These are phyloP conservation scores for Drosophila merina DNA, from an alignment of 2,888 invertebrate species.

Conservation along the genomic window DNA sequence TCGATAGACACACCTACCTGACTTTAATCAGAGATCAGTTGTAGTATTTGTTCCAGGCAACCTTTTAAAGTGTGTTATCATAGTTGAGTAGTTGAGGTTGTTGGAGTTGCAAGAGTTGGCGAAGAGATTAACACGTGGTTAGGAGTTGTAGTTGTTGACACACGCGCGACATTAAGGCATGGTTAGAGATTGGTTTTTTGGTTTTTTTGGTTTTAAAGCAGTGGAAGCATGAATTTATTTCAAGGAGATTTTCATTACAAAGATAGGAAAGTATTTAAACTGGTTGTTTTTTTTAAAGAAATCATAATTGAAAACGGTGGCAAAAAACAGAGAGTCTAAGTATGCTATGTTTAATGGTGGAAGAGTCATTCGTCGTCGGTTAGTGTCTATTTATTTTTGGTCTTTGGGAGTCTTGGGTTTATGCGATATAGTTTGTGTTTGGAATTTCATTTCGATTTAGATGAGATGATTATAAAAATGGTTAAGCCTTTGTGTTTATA, in stretches of 20 bases:
- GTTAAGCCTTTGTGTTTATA: slow-evolving; percentile 84
- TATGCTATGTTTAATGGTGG: slow-evolving; percentile 42
- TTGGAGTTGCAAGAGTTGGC: slow-evolving; percentile 62
- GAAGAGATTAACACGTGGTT: slow-evolving; percentile 83
- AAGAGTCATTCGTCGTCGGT: slow-evolving; percentile 11
- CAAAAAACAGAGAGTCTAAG: slow-evolving; percentile 53
- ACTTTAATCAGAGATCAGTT: slow-evolving; percentile 83
- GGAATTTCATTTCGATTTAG: slow-evolving; percentile 80
- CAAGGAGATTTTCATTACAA: slow-evolving; percentile 60
- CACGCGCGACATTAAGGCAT: slow-evolving; percentile 79
- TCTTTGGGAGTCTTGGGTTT: background rate
- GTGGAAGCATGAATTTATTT: slow-evolving; percentile 74
- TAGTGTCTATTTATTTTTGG: slow-evolving; percentile 2
- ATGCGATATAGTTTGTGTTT: slow-evolving; percentile 58
- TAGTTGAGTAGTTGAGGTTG: slow-evolving; percentile 37
- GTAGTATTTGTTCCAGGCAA: slow-evolving; percentile 84
- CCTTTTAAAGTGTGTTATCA: slow-evolving; percentile 81
- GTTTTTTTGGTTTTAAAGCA: slow-evolving; percentile 34
- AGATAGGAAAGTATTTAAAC: slow-evolving; percentile 58
- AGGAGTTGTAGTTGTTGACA: slow-evolving; percentile 79
- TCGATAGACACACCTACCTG: slow-evolving; percentile 74
- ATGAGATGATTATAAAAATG: slow-evolving; percentile 84
- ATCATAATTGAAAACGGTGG: slow-evolving; percentile 69
- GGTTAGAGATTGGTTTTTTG: slow-evolving; percentile 33
- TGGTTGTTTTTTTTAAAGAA: slow-evolving; percentile 50